phyloP scores from a whole-genome alignment of 2,797 vertebrate genomes.

The Argyrosomus regius region DNA sequence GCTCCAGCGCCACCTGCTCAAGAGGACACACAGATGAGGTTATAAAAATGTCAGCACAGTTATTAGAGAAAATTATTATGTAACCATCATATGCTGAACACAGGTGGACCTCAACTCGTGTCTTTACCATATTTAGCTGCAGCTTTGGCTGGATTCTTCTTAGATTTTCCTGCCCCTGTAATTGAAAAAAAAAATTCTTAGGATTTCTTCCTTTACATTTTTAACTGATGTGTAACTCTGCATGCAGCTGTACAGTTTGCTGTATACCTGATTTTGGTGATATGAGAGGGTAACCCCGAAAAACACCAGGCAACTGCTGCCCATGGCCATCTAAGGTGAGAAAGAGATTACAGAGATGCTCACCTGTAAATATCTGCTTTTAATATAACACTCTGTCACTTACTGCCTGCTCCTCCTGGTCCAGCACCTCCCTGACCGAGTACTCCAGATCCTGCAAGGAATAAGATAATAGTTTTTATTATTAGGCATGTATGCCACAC shows the following conservation, averaged over 20 bases:
- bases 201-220: not conserved
- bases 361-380: not conserved
- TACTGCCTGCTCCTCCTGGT: conserved; percentile 67
- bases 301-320: conserved; percentile 91
- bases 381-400: conserved; percentile 27
- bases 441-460: conserved; percentile 67
- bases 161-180: conserved; percentile 81
- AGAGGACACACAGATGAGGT: conserved; percentile 21
- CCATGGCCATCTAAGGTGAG: conserved; percentile 87
- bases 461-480: conserved; percentile 21
- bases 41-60: not conserved
- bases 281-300: conserved; percentile 96
- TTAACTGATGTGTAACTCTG: not conserved
- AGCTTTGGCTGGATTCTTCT: conserved; percentile 80
- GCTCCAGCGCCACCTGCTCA: conserved; percentile 62
- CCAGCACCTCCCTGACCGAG: conserved; percentile 82
- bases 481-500: not conserved
- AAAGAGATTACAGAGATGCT: conserved; percentile 42
- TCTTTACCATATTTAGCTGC: conserved; percentile 85
- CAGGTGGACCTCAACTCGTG: not conserved
- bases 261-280: conserved; percentile 93
- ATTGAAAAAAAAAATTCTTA: conserved; percentile 1
- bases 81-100: not conserved
- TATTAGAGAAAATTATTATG: not conserved
- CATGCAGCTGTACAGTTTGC: not conserved